Base-by-base conservation (phyloP, 2,113 vertebrate genomes). In the Spheniscus mendiculus region DNA sequence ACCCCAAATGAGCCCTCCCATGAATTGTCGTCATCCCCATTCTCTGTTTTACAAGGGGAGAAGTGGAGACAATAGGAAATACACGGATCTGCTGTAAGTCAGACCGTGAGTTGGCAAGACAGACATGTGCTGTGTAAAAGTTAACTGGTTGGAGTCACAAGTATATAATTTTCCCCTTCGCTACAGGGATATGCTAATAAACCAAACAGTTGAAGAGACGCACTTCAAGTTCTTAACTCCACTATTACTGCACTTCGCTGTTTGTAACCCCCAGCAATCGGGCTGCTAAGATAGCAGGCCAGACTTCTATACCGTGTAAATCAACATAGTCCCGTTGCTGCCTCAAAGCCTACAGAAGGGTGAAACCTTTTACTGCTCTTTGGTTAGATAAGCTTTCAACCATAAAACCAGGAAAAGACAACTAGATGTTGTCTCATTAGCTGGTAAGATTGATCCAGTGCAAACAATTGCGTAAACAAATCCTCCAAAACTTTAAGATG, bases 331-430 rank as follows among this genome's bases (percentile, higher is more conserved):
- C 22, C 25, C 17, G 0, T 10, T 80, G 63, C 65, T 56, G 20
- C 21, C 78, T 61, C 47, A 63, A 62, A 73, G 12, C 63, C 69
- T 55, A 40, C 18, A 59, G 71, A 80, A n/a, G 29, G 53, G 29
- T 42, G 27, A 80, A 86, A 47, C 32, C 15, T 69, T 89, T 80
- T 56, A 38, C n/a, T 83, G 56, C 70, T 86, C 77, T 47, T 77
- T 44, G 27, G 21, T n/a, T 44, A 53, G 50, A 19, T 52, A 53
- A 74, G 45, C 21, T 81, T 53, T 45, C 81, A 42, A 49, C 63
- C 74, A n/a, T 29, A 62, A 87, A 78, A 91, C 15, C 45, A 84
- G 79, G 90, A 87, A 36, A 44, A 61, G 34, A 89, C 23, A 91
- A 65, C 34, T 40, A 56, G 70, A 19, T 29, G 50, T 58, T 82